Percentiles rank a stretch among this genome's conserved stretches.
These are phyloP conservation scores for Cyclophora albipunctata DNA, from an alignment of 2,888 invertebrate species.

Conservation along the genomic window DNA sequence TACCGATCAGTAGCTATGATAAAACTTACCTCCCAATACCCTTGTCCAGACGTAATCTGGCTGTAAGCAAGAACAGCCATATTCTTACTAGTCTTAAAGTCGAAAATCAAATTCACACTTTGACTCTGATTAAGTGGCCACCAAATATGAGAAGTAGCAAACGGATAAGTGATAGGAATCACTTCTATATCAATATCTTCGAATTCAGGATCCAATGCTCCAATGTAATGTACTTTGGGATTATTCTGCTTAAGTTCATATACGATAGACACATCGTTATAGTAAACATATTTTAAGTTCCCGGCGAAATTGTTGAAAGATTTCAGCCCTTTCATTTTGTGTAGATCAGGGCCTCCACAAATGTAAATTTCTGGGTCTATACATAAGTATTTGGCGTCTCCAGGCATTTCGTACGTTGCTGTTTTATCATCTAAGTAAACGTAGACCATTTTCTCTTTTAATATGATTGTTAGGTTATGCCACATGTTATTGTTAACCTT, in stretches of 20 bases:
- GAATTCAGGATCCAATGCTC: conserved; percentile 87
- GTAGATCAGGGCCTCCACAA: conserved; percentile 89
- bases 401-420: conserved; percentile 82
- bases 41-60: conserved; percentile 83
- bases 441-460: conserved; percentile 82
- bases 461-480: conserved; percentile 92
- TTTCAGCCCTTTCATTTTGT: conserved; percentile 87
- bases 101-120: conserved; percentile 85
- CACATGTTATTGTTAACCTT: conserved; percentile 85
- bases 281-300: conserved; percentile 92
- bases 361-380: conserved; percentile 97
- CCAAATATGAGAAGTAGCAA: conserved; percentile 92
- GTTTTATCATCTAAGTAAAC: conserved; percentile 85
- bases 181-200: conserved; percentile 89
- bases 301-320: conserved; percentile 92
- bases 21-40: conserved; percentile 88
- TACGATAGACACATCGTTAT: conserved; percentile 93
- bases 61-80: conserved; percentile 91
- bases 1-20: no score
- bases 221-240: conserved; percentile 88
- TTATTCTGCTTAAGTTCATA: conserved; percentile 90
- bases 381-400: conserved; percentile 80
- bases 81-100: conserved; percentile 89
- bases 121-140: conserved; percentile 87
- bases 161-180: conserved; percentile 93